Base-by-base conservation (phyloP, 2,113 vertebrate species). In the Cavia porcellus region DNA sequence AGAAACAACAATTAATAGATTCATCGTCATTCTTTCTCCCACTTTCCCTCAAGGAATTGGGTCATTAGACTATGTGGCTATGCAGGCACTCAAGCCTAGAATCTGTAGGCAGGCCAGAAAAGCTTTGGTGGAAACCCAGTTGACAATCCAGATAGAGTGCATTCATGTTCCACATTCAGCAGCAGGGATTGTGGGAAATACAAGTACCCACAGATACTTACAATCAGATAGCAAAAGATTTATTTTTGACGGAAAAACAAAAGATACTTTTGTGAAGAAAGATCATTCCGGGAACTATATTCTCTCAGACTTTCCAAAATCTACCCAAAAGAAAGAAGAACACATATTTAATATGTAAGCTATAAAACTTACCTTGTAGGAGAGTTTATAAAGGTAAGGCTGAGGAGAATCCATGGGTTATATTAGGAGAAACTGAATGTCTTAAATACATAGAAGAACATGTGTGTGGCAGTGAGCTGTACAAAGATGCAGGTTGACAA, bases 281-380 rank as follows among this genome's bases (percentile, higher is more conserved):
- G 47, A 87, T 81, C n/a, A 81, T 84, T 89, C 75, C 80, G 62
- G 20, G 87, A 92, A 90, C 68, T 85, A 75, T 45, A 80, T 95
- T 93, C 5, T 93, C 47, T 86, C n/a, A 42, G 66, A 12, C 1
- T 20, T 90, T 28, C 24, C 20, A 47, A 89, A 92, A 81, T 17
- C 47, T 74, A 75, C 70, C 28, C 32, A 87, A 64, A 52, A 28
- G 68, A 42, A 61, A 70, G 35, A 88, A 14, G 25, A 35, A 70
- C 52, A 79, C 75, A 7, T 32, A 30, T 87, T 24, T 70, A 85
- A 47, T 80, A 2, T 62, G 50, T 86, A 61, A 64, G 55, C 86
- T n/a, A 45, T 42, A 61, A 75, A 75, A 74, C 79, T 5, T n/a
- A 72, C 45, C 88, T 61, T 30, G 10, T 66, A 84, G 38, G 72